phyloP scores from a whole-genome alignment of 2,797 vertebrate species.

The Hippopotamyrus pictus region DNA sequence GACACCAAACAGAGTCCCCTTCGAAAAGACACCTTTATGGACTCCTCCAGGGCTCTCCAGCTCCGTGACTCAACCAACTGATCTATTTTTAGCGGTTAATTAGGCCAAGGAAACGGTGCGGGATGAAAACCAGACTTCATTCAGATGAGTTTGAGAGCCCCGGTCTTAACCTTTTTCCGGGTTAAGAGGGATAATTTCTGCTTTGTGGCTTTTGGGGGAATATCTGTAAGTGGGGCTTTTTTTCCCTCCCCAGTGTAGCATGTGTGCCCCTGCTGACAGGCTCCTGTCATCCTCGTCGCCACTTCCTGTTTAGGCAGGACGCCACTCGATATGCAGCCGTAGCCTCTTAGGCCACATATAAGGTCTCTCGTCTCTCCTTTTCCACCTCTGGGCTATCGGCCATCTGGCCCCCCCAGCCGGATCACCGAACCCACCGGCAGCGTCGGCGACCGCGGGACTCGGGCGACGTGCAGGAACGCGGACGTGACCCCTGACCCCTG shows the following conservation, averaged over 20 bases:
- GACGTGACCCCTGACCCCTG: not conserved
- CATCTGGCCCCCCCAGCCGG: not conserved
- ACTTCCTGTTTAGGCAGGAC: not conserved
- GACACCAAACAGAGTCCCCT: not conserved
- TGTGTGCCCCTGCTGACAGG: not conserved
- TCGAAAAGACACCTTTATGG: not conserved
- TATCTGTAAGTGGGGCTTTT: not conserved
- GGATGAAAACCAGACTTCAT: not conserved
- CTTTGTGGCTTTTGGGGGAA: not conserved
- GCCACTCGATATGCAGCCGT: not conserved
- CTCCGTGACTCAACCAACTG: not conserved
- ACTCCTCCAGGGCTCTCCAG: not conserved
- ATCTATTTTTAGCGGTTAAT: not conserved
- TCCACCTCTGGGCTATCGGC: not conserved
- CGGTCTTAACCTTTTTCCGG: not conserved
- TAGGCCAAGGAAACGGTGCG: not conserved
- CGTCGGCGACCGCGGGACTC: not conserved
- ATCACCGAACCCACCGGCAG: not conserved
- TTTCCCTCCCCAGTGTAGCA: not conserved
- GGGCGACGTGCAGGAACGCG: not conserved
- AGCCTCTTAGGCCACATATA: not conserved
- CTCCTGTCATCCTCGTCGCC: not conserved
- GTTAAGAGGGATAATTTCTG: slow-evolving; percentile 6
- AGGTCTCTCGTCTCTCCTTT: not conserved
- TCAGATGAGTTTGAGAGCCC: not conserved